Evolutionary conservation across 2,888 invertebrate species (phyloP).

Genomic region (Drosophila recens): DNA sequence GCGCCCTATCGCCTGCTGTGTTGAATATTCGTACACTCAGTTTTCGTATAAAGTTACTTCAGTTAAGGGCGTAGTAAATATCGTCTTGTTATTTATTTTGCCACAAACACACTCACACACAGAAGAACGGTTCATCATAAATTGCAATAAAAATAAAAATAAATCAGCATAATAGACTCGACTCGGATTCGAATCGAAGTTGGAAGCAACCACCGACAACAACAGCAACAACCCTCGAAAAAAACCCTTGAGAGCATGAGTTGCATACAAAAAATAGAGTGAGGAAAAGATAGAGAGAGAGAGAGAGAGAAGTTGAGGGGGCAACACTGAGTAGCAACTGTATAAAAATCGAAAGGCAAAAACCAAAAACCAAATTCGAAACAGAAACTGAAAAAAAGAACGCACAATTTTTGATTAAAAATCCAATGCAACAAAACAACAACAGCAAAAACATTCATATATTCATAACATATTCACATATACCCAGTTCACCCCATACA

Average conservation of each 20-base stretch:
- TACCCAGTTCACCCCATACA: background rate
- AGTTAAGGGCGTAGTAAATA: conserved; percentile 29
- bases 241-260: conserved; percentile 2
- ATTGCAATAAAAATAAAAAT: conserved; percentile 78
- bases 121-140: conserved; percentile 55
- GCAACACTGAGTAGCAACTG: conserved; percentile 18
- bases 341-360: conserved; percentile 33
- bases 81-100: conserved; percentile 71
- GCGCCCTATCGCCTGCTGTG: conserved; percentile 63
- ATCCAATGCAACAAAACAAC: conserved; percentile 63
- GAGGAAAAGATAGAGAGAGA: background rate
- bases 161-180: conserved; percentile 80
- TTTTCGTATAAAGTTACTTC: conserved; percentile 34
- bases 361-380: conserved; percentile 33
- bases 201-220: conserved; percentile 61
- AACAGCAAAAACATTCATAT: conserved; percentile 44
- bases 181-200: conserved; percentile 1
- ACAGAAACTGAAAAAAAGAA: conserved; percentile 23
- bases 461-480: conserved; percentile 46
- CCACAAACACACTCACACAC: conserved; percentile 9
- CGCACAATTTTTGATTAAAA: conserved; percentile 73
- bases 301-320: background rate
- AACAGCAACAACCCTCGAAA: conserved; percentile 60
- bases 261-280: background rate
- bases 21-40: conserved; percentile 7